Evolutionary conservation across 2,888 invertebrate genomes (phyloP), one percentile per base, ranked within the genome.

Genomic region (Limnephilus marmoratus): DNA sequence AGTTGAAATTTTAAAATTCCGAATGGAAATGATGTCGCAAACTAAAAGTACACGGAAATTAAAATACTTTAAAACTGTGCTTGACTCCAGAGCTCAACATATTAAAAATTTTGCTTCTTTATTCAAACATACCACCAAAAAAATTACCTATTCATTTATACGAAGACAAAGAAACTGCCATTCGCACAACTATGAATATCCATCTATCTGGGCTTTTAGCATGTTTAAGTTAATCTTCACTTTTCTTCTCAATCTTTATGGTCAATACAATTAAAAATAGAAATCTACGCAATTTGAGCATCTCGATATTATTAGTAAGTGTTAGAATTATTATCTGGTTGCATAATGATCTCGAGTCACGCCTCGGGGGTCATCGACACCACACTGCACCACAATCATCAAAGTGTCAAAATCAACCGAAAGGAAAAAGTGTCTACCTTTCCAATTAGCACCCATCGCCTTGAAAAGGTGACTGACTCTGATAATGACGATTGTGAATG

Each of bases 391-490:
- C 37, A 80, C 80, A 89, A 89, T 81, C 80, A 80, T 88, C 49
- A 86, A n/a, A 49, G 45, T 29, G 86, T 86, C 86, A 34, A 89
- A 89, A 89, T 80, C 88, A 89, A 80, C 34, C 9, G 68, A 34
- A 89, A 31, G 34, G n/a, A 89, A 11, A 80, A 80, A 80, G 18
- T 2, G 88, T 89, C 13, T 34, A 41, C 24, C 34, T 31, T 89
- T 34, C n/a, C 80, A 89, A 89, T 89, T 89, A 89, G 68, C 37
- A 89, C 88, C 80, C 7, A 18, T 24, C 13, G 68, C n/a, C 31
- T 12, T 80, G 3, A 37, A 18, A 81, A 89, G 24, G 31, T 89
- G 31, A 37, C 37, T 45, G 86, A 86, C 86, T 29, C 49, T 86
- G 41, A 29, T 86, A 41, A 86, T 83, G 29, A 24, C 86, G 86